A percentile compares a stretch with the other conserved stretches of the same genome.
Conservation (phyloP, 1,140 invertebrate species). For the Drosophila mauritiana region DNA sequence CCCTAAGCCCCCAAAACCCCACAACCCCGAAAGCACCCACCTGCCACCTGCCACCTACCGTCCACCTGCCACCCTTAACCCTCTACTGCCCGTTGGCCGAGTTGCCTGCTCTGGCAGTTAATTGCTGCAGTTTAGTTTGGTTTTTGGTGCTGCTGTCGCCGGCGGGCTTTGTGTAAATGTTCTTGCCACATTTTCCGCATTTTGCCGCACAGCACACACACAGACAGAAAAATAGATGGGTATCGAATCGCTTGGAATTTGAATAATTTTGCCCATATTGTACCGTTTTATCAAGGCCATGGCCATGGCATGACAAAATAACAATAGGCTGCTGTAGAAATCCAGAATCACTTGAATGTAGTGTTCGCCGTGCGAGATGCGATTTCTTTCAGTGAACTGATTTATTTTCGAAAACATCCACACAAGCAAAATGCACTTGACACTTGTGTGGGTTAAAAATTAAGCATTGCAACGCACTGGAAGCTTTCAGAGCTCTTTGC, state of each 20-base stretch:
- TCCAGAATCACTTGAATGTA: too few species aligned
- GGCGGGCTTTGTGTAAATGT: conserved; percentile 49
- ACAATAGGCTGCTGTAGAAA: too few species aligned
- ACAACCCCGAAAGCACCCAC: too few species aligned
- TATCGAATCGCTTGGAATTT: too few species aligned
- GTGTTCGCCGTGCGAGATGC: too few species aligned
- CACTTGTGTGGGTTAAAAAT: conserved; percentile 35
- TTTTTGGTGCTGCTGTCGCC: conserved; percentile 45
- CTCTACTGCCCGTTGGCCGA: conserved; percentile 5
- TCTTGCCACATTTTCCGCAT: conserved; percentile 45
- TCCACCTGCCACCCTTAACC: neutral
- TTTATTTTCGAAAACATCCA: neutral
- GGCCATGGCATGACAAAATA: neutral
- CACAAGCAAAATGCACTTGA: conserved; percentile 14
- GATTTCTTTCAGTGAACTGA: neutral
- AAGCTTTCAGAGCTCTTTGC: conserved; percentile 16
- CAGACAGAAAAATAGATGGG: neutral
- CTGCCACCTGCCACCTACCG: too few species aligned
- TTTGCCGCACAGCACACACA: conserved; percentile 12
- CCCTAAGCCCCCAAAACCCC: neutral
- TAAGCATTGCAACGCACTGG: conserved; percentile 3
- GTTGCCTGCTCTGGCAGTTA: conserved; percentile 36
- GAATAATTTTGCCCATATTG: neutral
- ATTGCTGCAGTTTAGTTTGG: conserved; percentile 49
- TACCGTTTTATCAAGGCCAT: too few species aligned